These are phyloP conservation scores for Caenorhabditis brenneri DNA, from an alignment of 1,140 invertebrate genomes.

Conservation along the genomic window DNA sequence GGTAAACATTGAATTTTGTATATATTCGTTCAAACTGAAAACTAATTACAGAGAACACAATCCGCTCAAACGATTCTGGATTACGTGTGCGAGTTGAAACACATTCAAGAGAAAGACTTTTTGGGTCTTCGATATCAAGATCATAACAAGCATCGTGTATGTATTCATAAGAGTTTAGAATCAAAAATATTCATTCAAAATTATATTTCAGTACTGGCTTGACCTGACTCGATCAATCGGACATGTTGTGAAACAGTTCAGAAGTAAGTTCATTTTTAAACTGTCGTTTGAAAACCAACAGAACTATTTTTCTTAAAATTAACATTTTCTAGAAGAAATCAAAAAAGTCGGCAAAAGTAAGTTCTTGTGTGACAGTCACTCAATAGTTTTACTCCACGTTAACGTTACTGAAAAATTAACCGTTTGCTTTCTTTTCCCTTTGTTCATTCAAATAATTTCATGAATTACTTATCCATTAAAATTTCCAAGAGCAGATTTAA, in stretches of 20 bases:
- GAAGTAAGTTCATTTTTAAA: slow-evolving; percentile 77
- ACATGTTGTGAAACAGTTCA: slow-evolving; percentile 81
- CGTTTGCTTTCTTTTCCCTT: background rate
- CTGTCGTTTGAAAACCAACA: background rate
- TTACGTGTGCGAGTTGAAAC: slow-evolving; percentile 88
- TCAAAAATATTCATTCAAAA: background rate
- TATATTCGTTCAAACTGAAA: background rate
- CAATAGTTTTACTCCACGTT: background rate
- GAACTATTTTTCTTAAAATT: slow-evolving; percentile 35
- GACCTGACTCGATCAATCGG: slow-evolving; percentile 89
- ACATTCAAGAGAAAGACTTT: slow-evolving; percentile 93
- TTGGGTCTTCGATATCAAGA: slow-evolving; percentile 95
- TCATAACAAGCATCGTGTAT: slow-evolving; percentile 83
- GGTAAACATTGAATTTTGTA: slow-evolving; percentile 74
- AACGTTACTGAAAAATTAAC: background rate
- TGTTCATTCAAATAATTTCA: no score
- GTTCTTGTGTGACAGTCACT: background rate
- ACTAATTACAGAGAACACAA: slow-evolving; percentile 81
- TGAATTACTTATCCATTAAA: no score
- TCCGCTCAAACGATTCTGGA: slow-evolving; percentile 91
- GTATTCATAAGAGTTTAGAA: slow-evolving; percentile 6
- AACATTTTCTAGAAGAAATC: slow-evolving; percentile 17
- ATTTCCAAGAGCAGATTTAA: no score
- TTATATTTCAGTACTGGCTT: slow-evolving; percentile 87
- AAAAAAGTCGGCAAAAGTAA: slow-evolving; percentile 44